Percentiles rank a stretch among this genome's conserved stretches.
Conservation (phyloP, 2,888 invertebrate species). For the Phalangium opilio region DNA sequence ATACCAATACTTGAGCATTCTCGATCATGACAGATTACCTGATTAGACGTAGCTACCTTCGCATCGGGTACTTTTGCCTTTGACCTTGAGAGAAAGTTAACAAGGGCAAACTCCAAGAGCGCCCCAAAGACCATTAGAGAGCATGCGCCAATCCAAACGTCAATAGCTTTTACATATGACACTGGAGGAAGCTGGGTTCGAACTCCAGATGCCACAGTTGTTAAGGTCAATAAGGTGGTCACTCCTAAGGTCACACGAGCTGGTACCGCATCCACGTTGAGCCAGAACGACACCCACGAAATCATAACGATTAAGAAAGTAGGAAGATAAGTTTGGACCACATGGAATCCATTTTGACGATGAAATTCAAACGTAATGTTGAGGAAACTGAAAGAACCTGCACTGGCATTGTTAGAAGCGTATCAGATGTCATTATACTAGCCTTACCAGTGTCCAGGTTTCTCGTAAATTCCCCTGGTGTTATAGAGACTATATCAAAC, state of each 20-base stretch:
- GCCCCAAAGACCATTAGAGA: conserved; percentile 35
- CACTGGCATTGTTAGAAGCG: too few species aligned
- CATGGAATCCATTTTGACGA: conserved; percentile 19
- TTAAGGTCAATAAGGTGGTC: conserved; percentile 20
- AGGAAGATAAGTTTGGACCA: conserved; percentile 21
- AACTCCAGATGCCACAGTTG: conserved; percentile 19
- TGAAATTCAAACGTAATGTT: conserved; percentile 17
- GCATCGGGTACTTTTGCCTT: conserved; percentile 6
- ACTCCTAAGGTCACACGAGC: conserved; percentile 21
- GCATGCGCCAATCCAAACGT: conserved; percentile 25
- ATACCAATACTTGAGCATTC: too few species aligned
- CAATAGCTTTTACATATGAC: conserved; percentile 24
- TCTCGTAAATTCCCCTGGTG: conserved; percentile 10
- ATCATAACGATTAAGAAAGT: conserved; percentile 21
- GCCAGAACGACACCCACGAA: conserved; percentile 22
- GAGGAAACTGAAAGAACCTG: conserved; percentile 20
- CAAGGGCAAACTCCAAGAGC: conserved; percentile 34
- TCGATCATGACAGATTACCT: too few species aligned
- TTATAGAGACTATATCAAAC: conserved; percentile 15
- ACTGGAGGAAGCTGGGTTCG: conserved; percentile 21
- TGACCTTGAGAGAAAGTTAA: conserved; percentile 34
- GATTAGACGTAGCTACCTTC: too few species aligned
- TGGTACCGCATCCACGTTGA: conserved; percentile 20
- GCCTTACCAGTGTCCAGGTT: conserved; percentile 16
- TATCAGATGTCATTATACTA: background rate